Evolutionary conservation across 1,140 invertebrate genomes (phyloP), one percentile per base, ranked within the genome.

Genomic region (Grapholita molesta): DNA sequence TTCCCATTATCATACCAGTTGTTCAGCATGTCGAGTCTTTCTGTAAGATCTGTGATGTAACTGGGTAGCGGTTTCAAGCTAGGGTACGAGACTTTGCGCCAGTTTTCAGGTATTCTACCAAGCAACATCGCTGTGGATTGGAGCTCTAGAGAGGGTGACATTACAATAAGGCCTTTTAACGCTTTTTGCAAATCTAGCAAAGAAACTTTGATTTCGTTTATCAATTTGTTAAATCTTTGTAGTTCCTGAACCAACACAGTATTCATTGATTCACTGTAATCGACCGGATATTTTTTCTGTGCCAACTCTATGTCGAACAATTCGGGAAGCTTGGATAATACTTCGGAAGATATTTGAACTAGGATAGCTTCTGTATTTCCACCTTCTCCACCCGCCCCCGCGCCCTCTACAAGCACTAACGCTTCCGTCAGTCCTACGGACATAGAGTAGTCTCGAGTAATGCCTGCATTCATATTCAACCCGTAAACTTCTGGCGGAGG

Each of bases 211-310:
- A 97, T 95, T 83, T 94, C 94, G 18, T 85, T 79, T n/a, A 95
- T 82, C 15, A 99, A 91, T 79, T 93, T 95, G 79, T 98, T 98
- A 81, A 97, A 99, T 30, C 97, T 92, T 82, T 96, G 95, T 96
- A 98, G 96, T 93, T 99, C 98, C 92, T 99, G 97, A 23, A 97
- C 93, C 12, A 99, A 92, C 15, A 99, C 97, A 0, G 97, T 98
- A 83, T 98, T 99, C 97, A 98, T 98, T 0, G 97, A 98, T 92
- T 98, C 96, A 57, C 93, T 94, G 80, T 98, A 98, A 55, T 94
- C 94, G 0, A 97, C 96, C 0, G 97, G 97, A 90, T 94, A 98
- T 74, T 94, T 95, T 72, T 93, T 90, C 74, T 94, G 92, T 0
- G 95, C 95, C 18, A 80, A 86, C 84, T 96, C 96, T 9, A 97